Evolutionary conservation across 2,113 vertebrate genomes (phyloP), one percentile per base, ranked within the genome.

Genomic region (Ochotona curzoniae): DNA sequence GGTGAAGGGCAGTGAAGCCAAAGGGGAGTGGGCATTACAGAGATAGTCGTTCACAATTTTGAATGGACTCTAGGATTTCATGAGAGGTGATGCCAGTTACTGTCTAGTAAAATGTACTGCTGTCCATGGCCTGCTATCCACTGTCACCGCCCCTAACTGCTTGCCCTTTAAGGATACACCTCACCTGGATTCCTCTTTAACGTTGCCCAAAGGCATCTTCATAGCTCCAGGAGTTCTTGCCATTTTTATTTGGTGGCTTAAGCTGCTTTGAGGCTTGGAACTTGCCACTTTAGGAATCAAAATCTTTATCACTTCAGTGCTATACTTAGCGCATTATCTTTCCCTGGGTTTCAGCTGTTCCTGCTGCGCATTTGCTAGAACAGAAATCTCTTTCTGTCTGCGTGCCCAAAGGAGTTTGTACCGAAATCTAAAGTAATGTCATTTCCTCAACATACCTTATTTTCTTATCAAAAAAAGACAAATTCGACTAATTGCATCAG

Each of bases 301-400:
- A 93, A 91, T 91, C 84, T 87, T 89, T 95, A 89, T 89, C 93
- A 91, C 80, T 86, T 90, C 57, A 78, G 73, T 89, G 90, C 90
- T 95, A 83, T 82, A 87, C 93, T 96, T 94, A 89, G 75, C 67
- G 61, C 57, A 67, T 93, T 94, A 87, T 94, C 90, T 94, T 92
- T 95, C 71, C 61, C 76, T 63, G 57, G 81, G 84, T 84, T 96
- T 90, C 84, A 81, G 57, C 90, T 89, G 10, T 32, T 93, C 38
- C 80, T 61, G 57, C 76, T 78, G 78, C 76, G 92, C 49, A 73
- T 93, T 95, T 91, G 66, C 87, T 87, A 67, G 61, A 93, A 91
- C 78, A 86, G 94, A 96, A 93, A 73, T 49, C 69, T 35, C 57
- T 90, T 64, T 91, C 90, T 94, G 71, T 94, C 87, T 91, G 90